Evolutionary conservation across 2,797 vertebrate species (phyloP), one percentile per base, ranked within the genome.

Genomic region (Pseudochromis fuscus): DNA sequence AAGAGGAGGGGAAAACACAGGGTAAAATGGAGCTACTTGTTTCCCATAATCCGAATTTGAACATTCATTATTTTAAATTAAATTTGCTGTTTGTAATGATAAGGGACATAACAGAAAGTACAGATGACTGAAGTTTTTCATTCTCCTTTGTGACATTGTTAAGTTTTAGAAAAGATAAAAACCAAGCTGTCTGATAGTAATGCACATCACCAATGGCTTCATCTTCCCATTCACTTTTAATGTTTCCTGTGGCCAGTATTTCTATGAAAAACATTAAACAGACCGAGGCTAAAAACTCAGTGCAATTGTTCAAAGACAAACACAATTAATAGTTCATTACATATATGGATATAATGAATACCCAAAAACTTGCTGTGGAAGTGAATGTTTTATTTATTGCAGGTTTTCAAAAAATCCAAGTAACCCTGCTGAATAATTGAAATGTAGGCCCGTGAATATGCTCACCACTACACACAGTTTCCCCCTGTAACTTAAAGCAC

Each of bases 381-480:
- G 63, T 50, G 2, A 37, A 87, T 91, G 67, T 87, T 88, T 91
- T 84, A 88, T 90, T 88, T 66, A 89, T 82, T 40, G 27, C 37
- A 66, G 64, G 24, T 87, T 86, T 67, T 87, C 24, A 72, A 79
- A 85, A n/a, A 86, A 84, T 70, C 63, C 31, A 72, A 85, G 73
- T 81, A 87, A 84, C 83, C 62, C 67, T 72, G 50, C 48, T 87
- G 35, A 91, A 91, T 89, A 81, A 85, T 89, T 82, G 5, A 89
- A 71, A 66, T 56, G 46, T 37, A 44, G 25, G 4, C 33, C 72
- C 24, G 21, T 67, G 56, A 79, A 71, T 60, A n/a, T 57, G 28
- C 35, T 52, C 58, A 57, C 51, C 57, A 71, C 51, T 59, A 44
- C 35, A 72, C 48, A 50, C 52, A 52, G 27, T 65, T 68, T 68